These are phyloP conservation scores for Pelvicachromis taeniatus DNA, from an alignment of 2,113 vertebrate species.

Conservation along the genomic window DNA sequence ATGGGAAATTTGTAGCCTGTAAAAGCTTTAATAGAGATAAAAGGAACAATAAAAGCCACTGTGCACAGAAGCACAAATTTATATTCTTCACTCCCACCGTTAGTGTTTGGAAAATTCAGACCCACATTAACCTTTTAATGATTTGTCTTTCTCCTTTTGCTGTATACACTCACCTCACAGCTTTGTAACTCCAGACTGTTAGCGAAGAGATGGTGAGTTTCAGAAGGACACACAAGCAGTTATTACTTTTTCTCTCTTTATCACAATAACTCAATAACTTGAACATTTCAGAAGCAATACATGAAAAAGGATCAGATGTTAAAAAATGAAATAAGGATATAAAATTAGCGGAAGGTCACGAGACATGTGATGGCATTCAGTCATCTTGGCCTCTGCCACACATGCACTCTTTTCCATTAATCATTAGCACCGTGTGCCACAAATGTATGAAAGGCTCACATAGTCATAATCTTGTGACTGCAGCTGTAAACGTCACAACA, in stretches of 20 bases:
- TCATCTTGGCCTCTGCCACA: not conserved
- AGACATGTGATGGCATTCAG: not conserved
- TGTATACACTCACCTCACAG: not conserved
- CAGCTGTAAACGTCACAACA: not conserved
- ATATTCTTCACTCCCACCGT: not conserved
- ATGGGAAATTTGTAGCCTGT: conserved; percentile 25
- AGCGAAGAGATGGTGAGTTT: not conserved
- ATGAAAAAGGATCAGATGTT: not conserved
- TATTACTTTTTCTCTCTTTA: not conserved
- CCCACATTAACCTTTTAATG: not conserved
- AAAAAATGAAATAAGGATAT: not conserved
- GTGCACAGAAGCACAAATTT: not conserved
- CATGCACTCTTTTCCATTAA: not conserved
- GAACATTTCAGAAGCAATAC: not conserved
- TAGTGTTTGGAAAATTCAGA: not conserved
- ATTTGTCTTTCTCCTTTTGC: not conserved
- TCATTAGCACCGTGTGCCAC: not conserved
- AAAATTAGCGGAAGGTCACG: not conserved
- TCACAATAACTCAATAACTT: not conserved
- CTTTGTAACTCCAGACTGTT: not conserved
- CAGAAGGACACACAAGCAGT: not conserved
- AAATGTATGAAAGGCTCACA: not conserved
- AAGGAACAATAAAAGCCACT: not conserved
- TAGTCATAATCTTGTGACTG: not conserved
- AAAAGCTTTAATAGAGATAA: not conserved